These are phyloP conservation scores for Kuschelorhynchus macadamiae DNA, from an alignment of 2,888 invertebrate species.

Conservation along the genomic window DNA sequence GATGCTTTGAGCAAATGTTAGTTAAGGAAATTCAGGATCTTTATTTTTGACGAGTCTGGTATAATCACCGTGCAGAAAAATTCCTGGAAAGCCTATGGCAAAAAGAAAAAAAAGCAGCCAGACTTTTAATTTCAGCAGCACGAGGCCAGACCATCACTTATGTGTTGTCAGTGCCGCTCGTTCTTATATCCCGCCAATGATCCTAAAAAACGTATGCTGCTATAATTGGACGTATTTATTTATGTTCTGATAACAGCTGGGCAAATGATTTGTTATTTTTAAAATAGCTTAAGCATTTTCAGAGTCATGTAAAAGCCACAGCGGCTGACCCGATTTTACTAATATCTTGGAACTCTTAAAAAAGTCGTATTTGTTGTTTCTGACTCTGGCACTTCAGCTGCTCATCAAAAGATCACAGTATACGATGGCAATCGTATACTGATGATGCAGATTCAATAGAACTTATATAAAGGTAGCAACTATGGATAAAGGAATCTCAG, in stretches of 20 bases:
- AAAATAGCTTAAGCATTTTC: conserved; percentile 40
- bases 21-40: conserved; percentile 24
- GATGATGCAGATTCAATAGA: conserved; percentile 49
- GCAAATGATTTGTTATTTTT: conserved; percentile 35
- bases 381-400: conserved; percentile 40
- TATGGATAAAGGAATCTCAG: conserved; percentile 45
- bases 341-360: conserved; percentile 25
- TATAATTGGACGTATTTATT: conserved; percentile 32
- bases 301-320: conserved; percentile 37
- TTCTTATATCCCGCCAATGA: conserved; percentile 31
- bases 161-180: conserved; percentile 36
- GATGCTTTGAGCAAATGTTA: conserved; percentile 1
- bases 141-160: conserved; percentile 40
- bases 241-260: conserved; percentile 40
- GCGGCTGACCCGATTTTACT: conserved; percentile 32
- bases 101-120: conserved; percentile 29
- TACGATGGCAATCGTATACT: conserved; percentile 46
- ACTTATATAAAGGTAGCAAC: conserved; percentile 40
- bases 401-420: conserved; percentile 43
- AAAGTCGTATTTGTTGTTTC: conserved; percentile 38
- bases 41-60: conserved; percentile 34
- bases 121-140: conserved; percentile 34
- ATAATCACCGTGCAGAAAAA: conserved; percentile 41
- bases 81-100: conserved; percentile 27
- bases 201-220: conserved; percentile 34